These are phyloP conservation scores for Barnardius zonarius DNA, from an alignment of 2,113 vertebrate genomes.

Conservation along the genomic window DNA sequence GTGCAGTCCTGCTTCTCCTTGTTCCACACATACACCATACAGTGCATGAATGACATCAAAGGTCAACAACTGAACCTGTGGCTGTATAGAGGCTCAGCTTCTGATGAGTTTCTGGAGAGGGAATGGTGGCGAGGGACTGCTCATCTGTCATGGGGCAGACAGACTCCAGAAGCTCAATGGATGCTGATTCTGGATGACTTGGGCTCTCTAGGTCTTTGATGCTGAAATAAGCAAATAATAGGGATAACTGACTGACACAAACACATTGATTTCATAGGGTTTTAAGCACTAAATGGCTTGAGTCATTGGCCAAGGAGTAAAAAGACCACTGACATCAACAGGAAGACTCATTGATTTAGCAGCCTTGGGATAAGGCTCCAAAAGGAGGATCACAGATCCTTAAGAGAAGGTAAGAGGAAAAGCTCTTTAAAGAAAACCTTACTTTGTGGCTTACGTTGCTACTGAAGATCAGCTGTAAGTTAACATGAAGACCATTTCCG, in stretches of 20 bases:
- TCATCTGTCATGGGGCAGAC: neutral
- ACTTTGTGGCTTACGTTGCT: neutral
- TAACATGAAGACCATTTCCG: neutral
- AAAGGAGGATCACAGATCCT: neutral
- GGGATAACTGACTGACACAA: neutral
- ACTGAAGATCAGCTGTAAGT: neutral
- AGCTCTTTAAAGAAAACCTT: neutral
- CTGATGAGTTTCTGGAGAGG: neutral
- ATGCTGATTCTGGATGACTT: neutral
- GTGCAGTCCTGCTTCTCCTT: neutral
- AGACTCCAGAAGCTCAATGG: rapidly evolving
- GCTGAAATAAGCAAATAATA: neutral
- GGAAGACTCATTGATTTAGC: neutral
- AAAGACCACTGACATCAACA: neutral
- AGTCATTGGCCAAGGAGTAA: neutral
- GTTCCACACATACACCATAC: neutral
- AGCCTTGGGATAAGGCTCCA: neutral
- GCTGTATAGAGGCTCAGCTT: neutral
- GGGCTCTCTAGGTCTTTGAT: neutral
- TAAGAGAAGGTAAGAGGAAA: neutral
- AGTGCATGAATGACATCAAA: neutral
- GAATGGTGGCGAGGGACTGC: rapidly evolving
- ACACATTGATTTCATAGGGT: neutral
- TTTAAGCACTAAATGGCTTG: neutral
- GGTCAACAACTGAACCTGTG: neutral